Conservation (phyloP, 2,797 vertebrate genomes). For the Notamacropus eugenii region DNA sequence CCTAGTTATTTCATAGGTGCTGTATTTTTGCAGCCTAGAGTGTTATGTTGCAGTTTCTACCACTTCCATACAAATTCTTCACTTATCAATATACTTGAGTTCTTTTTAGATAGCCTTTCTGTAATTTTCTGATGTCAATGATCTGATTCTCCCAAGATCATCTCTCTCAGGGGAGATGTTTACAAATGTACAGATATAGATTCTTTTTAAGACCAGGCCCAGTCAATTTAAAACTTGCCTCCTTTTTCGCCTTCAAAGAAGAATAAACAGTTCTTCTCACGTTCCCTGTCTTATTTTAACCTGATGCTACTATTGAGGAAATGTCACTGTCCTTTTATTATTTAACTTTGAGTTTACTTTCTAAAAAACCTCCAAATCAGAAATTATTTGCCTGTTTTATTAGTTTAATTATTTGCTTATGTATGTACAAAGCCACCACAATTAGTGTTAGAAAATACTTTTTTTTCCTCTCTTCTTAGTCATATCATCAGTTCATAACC, state of each 20-base stretch:
- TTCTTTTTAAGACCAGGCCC: constrained; percentile 15
- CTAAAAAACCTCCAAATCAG: constrained; percentile 42
- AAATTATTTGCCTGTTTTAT: constrained; percentile 36
- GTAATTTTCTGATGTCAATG: neutral
- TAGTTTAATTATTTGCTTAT: neutral
- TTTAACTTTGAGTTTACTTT: constrained; percentile 33
- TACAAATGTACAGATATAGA: constrained; percentile 46
- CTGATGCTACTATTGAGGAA: constrained; percentile 40
- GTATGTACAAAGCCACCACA: constrained; percentile 6
- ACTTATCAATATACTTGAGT: neutral
- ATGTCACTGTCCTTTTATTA: constrained; percentile 37
- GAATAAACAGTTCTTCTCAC: constrained; percentile 12
- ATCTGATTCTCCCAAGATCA: constrained; percentile 2
- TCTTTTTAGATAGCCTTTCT: neutral
- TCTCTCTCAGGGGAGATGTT: neutral
- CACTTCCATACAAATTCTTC: neutral
- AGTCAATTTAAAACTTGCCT: constrained; percentile 41
- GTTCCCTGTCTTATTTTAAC: constrained; percentile 46
- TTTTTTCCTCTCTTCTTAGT: neutral
- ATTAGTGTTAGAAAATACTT: constrained; percentile 7
- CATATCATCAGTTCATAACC: neutral
- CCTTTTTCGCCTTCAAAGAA: constrained; percentile 26
- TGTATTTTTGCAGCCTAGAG: neutral
- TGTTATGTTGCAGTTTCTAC: neutral
- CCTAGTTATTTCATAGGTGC: neutral